phyloP scores from a whole-genome alignment of 2,797 vertebrate species.

The Mormyrus proboscirostris region DNA sequence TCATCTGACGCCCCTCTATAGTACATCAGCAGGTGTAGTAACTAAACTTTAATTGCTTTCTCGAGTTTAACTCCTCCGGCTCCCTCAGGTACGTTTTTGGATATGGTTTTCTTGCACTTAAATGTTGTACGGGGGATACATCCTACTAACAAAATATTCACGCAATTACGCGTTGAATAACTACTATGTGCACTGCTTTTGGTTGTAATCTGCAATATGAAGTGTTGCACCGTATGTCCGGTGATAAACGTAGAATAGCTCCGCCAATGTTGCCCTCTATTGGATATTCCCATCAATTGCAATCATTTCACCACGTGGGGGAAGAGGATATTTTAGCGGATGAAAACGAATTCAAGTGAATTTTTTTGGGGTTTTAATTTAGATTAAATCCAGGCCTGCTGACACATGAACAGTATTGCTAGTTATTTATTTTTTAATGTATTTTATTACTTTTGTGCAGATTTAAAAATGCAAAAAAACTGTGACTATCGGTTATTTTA shows the following conservation, averaged over 20 bases:
- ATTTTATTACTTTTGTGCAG: background rate
- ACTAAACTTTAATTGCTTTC: background rate
- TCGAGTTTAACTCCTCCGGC: background rate
- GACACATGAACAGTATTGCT: background rate
- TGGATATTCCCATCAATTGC: slow-evolving; percentile 22
- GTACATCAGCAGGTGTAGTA: slow-evolving; percentile 1
- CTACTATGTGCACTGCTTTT: background rate
- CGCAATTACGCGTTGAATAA: background rate
- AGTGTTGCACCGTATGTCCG: background rate
- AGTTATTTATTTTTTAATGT: background rate
- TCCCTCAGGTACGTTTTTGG: background rate
- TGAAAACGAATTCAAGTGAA: background rate
- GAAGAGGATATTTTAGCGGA: background rate
- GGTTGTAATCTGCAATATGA: background rate
- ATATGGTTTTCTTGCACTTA: background rate
- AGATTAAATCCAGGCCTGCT: background rate
- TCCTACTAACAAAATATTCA: background rate
- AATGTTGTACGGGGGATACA: background rate
- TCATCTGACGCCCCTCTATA: background rate
- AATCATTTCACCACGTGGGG: background rate
- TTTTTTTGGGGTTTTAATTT: background rate
- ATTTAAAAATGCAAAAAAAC: background rate
- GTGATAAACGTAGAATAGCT: background rate
- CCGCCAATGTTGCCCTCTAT: slow-evolving; percentile 38
- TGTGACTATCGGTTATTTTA: background rate